A percentile compares a stretch with the other conserved stretches of the same genome.
Conservation (phyloP, 2,113 vertebrate species). For the zebrafish (Danio rerio) region GRCz12tu NC_133194.1:40877501-40878000, state of each 20-base stretch:
- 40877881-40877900: neutral
- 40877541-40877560: conserved; percentile 62
- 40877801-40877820: neutral
- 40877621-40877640: conserved; percentile 74
- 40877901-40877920: neutral
- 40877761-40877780: neutral
- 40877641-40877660: conserved; percentile 65
- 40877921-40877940: neutral
- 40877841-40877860: neutral
- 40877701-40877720: conserved; percentile 54
- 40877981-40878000: too few species aligned
- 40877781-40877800: neutral
- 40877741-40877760: neutral
- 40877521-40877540: conserved; percentile 53
- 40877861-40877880: neutral
- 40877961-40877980: neutral
- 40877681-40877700: conserved; percentile 66
- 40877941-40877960: neutral
- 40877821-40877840: neutral
- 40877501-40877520: conserved; percentile 25
- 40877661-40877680: conserved; percentile 69
- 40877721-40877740: conserved; percentile 4
- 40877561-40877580: conserved; percentile 69
- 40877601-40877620: conserved; percentile 67
- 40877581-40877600: conserved; percentile 66